A percentile compares a stretch with the other conserved stretches of the same genome.
phyloP scores from a whole-genome alignment of 2,888 invertebrate genomes.

The Chloromyia formosa region DNA sequence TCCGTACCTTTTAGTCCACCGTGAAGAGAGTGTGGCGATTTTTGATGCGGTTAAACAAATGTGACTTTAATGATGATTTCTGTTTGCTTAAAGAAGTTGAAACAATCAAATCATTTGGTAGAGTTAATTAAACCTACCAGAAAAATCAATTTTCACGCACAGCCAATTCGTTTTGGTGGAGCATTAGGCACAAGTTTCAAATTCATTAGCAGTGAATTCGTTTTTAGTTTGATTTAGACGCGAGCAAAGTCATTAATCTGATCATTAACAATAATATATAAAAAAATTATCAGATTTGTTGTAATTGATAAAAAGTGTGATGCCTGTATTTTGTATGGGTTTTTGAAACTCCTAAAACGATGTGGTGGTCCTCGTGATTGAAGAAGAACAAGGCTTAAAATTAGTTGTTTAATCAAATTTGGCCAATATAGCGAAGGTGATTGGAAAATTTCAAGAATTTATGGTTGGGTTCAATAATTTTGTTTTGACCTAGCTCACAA shows the following conservation, averaged over 20 bases:
- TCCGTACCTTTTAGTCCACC: too few species aligned
- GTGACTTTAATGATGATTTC: slow-evolving; percentile 44
- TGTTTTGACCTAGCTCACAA: too few species aligned
- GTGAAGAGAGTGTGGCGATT: background rate
- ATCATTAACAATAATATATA: background rate
- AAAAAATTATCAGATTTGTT: background rate
- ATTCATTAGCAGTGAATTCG: slow-evolving; percentile 1
- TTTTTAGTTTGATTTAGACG: slow-evolving; percentile 8
- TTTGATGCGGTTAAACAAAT: slow-evolving; percentile 35
- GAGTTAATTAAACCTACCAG: slow-evolving; percentile 20
- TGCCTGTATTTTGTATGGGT: background rate
- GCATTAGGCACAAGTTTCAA: slow-evolving; percentile 27
- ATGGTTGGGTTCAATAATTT: too few species aligned
- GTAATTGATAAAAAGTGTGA: background rate
- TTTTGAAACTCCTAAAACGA: too few species aligned
- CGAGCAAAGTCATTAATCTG: background rate
- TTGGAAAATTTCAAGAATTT: too few species aligned
- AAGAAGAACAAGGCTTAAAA: background rate
- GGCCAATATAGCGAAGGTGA: too few species aligned
- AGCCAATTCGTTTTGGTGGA: slow-evolving; percentile 14
- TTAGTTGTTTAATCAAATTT: too few species aligned
- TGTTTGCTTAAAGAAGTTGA: slow-evolving; percentile 16
- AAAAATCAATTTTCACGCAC: slow-evolving; percentile 40
- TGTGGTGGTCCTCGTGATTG: background rate
- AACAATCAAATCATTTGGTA: slow-evolving; percentile 33